Evolutionary conservation across 2,797 vertebrate species (phyloP), one percentile per base, ranked within the genome.

Genomic region (Mallotus villosus): DNA sequence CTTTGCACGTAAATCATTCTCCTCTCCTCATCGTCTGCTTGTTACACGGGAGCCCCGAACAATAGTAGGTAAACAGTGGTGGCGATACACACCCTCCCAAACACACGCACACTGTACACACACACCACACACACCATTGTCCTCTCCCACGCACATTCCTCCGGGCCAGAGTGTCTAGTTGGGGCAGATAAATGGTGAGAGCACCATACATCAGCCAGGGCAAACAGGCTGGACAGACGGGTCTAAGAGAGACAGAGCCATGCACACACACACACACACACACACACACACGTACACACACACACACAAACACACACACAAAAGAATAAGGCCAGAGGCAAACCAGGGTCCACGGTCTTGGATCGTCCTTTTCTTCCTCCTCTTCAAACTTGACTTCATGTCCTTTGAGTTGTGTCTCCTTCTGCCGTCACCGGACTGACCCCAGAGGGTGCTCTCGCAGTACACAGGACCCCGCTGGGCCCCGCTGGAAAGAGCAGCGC

Each of bases 111-210:
- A 2, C 12, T 34, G 32, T 5, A 41, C 34, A 14, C 37, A n/a
- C 62, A 62, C 60, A 62, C 62, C 62, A 41, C 32, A 22, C 69
- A 49, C 68, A 29, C 29, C 4, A 68, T 62, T 74, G 81, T 86
- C 67, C 55, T 81, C 85, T 85, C 86, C 77, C 82, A 79, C 83
- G 58, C 63, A 75, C 85, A 86, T 86, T 86, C 83, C 85, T 74
- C 9, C 24, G 66, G 67, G 78, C 67, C 76, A 55, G 76, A 68
- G 80, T 81, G 81, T 86, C 79, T 79, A 67, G 74, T 83, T 67
- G 79, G 81, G 83, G 80, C 61, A 81, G 83, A 88, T 85, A 79
- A 88, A 88, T 32, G 66, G 75, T 74, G 6, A 0, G 0, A 61
- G 84, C 84, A 79, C 78, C 83, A 53, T 72, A 75, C 76, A 21